Base-by-base conservation (phyloP, 53 echinoderm and acorn worm species). In the Henricia sp. region DNA sequence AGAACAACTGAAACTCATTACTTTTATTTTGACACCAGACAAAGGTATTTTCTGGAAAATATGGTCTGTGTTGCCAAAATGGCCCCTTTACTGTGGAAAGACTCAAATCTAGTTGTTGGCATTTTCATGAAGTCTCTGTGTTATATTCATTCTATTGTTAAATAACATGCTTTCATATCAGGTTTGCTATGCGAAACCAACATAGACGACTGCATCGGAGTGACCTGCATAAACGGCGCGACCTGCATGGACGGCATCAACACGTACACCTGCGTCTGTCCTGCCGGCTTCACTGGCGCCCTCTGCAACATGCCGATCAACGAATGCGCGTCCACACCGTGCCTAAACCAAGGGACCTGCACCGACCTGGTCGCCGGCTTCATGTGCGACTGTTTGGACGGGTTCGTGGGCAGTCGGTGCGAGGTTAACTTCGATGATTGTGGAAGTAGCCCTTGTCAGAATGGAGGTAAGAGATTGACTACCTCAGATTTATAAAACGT, bases 251-350 rank as follows among this genome's bases (percentile, higher is more conserved):
- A 97, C 67, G 83, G 71, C 0, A 30, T 88, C 12, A 77, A 90
- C 68, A 88, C 94, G 0, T 92, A 92, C 39, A 82, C 76, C 20
- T 97, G 97, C 26, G 35, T 54, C 50, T 97, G 97, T 35, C 68
- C 67, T 2, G 39, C 70, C 1, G 97, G 97, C 9, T 97, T 84
- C 53, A 68, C 89, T 40, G 94, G 92, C 3, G 35, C 60, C 35
- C 42, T 60, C 32, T 97, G 97, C 58, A 54, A 87, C 23, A 50
- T 76, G 14, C 88, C 94, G 39, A 92, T 97, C 37, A 50, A 97
- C 50, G 97, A 97, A 65, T 97, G 97, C 26, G 89, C 68, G 34
- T 90, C 90, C 43, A 85, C 82, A 19, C 97, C 97, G 0, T 97
- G 97, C 54, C 68, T 89, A 28, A 74, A 90, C 65, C 92, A 84